Conservation (phyloP, 1,140 invertebrate genomes). For the Trachymyrmex septentrionalis region DNA sequence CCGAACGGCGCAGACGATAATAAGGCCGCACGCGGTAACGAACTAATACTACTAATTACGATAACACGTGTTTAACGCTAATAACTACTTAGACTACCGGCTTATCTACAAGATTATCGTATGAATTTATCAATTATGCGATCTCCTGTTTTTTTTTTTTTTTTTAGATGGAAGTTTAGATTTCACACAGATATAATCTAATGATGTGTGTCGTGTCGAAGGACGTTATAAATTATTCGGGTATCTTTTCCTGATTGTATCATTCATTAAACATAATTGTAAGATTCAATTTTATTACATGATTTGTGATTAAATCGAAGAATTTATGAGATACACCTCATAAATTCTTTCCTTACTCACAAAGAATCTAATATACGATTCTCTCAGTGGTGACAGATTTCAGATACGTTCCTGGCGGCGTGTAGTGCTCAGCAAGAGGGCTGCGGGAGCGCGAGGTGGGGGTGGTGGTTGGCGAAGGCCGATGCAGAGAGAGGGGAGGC, state of each 20-base stretch:
- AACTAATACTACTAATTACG: conserved; percentile 55
- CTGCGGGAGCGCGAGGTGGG: conserved; percentile 34
- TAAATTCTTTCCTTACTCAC: no score
- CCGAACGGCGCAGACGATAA: conserved; percentile 7
- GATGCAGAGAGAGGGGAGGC: conserved; percentile 46
- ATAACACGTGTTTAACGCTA: conserved; percentile 45
- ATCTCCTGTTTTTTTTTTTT: neutral
- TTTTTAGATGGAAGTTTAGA: neutral
- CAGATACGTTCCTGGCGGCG: conserved; percentile 42
- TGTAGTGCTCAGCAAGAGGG: conserved; percentile 4
- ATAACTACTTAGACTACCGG: conserved; percentile 23
- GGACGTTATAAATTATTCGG: neutral
- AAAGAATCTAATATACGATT: neutral
- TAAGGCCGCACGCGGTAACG: conserved; percentile 36
- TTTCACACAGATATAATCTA: neutral
- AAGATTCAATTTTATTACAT: neutral
- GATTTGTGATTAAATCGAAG: neutral
- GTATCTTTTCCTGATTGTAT: neutral
- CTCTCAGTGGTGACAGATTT: neutral
- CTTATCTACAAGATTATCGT: conserved; percentile 31
- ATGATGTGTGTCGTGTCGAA: neutral
- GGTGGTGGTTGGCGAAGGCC: conserved; percentile 66
- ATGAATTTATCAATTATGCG: neutral
- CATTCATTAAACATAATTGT: neutral
- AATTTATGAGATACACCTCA: neutral